Evolutionary conservation across 2,113 vertebrate species (phyloP), one percentile per base, ranked within the genome.

Genomic region (Oryzias woworae): DNA sequence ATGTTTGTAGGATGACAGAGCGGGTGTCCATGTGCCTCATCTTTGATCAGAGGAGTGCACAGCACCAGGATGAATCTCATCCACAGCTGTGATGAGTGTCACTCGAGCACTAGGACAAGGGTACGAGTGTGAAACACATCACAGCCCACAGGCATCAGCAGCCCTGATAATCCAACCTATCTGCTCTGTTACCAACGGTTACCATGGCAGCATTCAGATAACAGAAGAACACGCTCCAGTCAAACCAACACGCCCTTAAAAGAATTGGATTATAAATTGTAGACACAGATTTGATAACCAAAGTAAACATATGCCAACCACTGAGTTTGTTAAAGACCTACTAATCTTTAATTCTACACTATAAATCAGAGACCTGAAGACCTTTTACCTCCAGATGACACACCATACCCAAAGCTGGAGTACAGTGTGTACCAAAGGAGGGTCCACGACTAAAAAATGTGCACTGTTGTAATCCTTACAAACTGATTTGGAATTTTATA

Each of bases 51-150:
- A 62, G 60, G 73, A 66, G 78, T 55, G 54, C 46, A 76, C 26
- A 78, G 78, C 81, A 76, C 81, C 81, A 72, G 22, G 69, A 69
- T 80, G 82, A 87, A 82, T 72, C 85, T 76, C 4, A 18, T 57
- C 73, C 85, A 43, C 79, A 74, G 77, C 77, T 75, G 69, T 66
- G 75, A 72, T 81, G 85, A 85, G 83, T 85, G 82, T 69, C 77
- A 66, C 71, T 64, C 60, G 64, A 73, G 75, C 69, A 69, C 67
- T 62, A 54, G 49, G 52, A 59, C 53, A 45, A 64, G 71, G 55
- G 36, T 49, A n/a, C 4, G 7, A 28, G 42, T 54, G 56, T 51
- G 42, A 66, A 53, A 51, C 59, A 68, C 49, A 75, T 36, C 36
- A 36, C 70, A 23, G 75, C 70, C 68, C 56, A 1, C 23, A 57